Conservation (phyloP, 2,888 invertebrate species). For the Drosophila quinaria region DNA sequence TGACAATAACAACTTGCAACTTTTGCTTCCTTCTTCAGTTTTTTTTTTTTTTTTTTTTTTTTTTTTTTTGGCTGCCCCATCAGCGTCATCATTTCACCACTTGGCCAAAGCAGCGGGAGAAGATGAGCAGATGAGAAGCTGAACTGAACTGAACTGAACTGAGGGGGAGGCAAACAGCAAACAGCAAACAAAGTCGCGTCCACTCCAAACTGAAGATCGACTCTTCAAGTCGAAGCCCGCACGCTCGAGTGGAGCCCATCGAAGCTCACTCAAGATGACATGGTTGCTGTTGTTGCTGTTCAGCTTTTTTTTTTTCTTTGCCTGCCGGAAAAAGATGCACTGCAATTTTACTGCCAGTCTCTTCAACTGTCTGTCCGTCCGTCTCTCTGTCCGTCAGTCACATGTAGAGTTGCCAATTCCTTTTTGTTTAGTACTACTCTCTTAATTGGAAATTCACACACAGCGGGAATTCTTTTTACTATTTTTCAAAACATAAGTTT, state of each 20-base stretch:
- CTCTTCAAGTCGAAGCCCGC: slow-evolving; percentile 36
- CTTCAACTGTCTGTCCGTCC: slow-evolving; percentile 3
- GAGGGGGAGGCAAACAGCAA: slow-evolving; percentile 35
- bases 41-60: background rate
- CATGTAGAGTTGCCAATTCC: slow-evolving; percentile 10
- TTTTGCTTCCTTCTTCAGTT: slow-evolving; percentile 46
- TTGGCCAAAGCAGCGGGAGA: slow-evolving; percentile 25
- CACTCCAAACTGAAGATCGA: slow-evolving; percentile 40
- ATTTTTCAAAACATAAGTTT: background rate
- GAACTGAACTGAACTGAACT: background rate
- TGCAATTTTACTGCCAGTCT: slow-evolving; percentile 27
- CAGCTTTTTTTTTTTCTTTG: slow-evolving; percentile 5
- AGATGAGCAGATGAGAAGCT: background rate
- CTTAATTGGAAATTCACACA: slow-evolving; percentile 5
- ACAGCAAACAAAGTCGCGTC: slow-evolving; percentile 34
- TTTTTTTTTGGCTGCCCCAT: slow-evolving; percentile 18
- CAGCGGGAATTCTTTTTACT: slow-evolving; percentile 1
- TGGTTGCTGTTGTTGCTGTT: background rate
- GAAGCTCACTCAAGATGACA: slow-evolving; percentile 31
- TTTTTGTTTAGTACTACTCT: background rate
- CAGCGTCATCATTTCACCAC: slow-evolving; percentile 62
- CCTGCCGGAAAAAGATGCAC: slow-evolving; percentile 49
- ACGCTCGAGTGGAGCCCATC: slow-evolving; percentile 41
- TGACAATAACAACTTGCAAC: slow-evolving; percentile 37
- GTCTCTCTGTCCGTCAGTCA: slow-evolving; percentile 15